Percentiles rank a stretch among this genome's conserved stretches.
These are phyloP conservation scores for Apotomis betuletana DNA, from an alignment of 2,888 invertebrate species.

Conservation along the genomic window DNA sequence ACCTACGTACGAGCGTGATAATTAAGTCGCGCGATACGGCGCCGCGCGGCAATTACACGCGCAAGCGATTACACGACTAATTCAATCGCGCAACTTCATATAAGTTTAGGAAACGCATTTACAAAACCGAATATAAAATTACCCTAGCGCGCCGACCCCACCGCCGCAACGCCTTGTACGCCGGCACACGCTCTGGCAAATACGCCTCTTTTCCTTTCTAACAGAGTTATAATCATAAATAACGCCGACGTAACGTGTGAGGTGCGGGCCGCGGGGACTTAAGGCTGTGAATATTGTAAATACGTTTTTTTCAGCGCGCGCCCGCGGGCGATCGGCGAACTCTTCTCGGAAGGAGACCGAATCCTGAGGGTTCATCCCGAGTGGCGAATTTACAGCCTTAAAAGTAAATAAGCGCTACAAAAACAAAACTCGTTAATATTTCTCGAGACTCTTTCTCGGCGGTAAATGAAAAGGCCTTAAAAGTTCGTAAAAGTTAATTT, in stretches of 20 bases:
- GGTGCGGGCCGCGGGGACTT: neutral
- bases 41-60: constrained; percentile 9
- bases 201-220: neutral
- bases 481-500: constrained; percentile 25
- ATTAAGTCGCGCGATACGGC: neutral
- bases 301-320: constrained; percentile 12
- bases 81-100: constrained; percentile 22
- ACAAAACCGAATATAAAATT: constrained; percentile 28
- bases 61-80: constrained; percentile 17
- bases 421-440: constrained; percentile 35
- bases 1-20: neutral
- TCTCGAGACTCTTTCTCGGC: constrained; percentile 9
- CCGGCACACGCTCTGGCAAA: neutral
- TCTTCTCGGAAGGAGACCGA: constrained; percentile 7
- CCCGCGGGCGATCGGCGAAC: constrained; percentile 13
- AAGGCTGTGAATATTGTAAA: constrained; percentile 19
- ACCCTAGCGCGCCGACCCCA: neutral
- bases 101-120: constrained; percentile 27
- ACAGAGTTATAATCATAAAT: neutral
- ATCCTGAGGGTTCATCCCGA: constrained; percentile 4
- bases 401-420: constrained; percentile 12
- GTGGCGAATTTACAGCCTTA: constrained; percentile 26
- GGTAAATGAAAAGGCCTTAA: constrained; percentile 25
- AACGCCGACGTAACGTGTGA: neutral
- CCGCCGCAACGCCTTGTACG: neutral